Evolutionary conservation across 2,888 invertebrate genomes (phyloP).

Genomic region (Aleiodes testaceus): DNA sequence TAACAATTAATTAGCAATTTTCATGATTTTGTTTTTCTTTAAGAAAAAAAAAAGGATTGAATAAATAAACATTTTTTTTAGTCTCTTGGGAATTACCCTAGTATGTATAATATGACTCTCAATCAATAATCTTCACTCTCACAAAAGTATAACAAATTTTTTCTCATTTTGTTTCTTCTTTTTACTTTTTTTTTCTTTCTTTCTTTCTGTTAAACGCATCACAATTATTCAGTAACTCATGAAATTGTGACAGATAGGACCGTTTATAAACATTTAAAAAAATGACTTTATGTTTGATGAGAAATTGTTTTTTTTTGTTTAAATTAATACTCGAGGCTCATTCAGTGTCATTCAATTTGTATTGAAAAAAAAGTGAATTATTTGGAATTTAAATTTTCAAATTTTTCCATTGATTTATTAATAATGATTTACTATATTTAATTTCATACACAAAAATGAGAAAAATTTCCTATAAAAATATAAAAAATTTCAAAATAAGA

Average conservation of each 20-base stretch:
- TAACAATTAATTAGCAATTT: no score
- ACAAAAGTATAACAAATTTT: constrained; percentile 24
- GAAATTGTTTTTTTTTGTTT: not conserved
- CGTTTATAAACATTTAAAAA: constrained; percentile 26
- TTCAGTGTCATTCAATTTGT: not conserved
- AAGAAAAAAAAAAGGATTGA: no score
- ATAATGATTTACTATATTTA: no score
- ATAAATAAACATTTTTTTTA: not conserved
- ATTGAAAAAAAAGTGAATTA: no score
- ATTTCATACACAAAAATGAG: constrained; percentile 1
- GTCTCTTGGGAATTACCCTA: not conserved
- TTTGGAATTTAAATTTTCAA: not conserved
- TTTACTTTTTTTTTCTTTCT: not conserved
- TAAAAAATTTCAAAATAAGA: not conserved
- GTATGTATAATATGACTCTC: constrained; percentile 30
- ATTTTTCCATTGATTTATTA: constrained; percentile 17
- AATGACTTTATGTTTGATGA: not conserved
- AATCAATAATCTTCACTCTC: constrained; percentile 18
- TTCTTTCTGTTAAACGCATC: not conserved
- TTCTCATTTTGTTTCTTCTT: not conserved
- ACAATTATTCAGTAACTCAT: constrained; percentile 27
- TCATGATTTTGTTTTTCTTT: no score
- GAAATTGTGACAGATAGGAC: constrained; percentile 20
- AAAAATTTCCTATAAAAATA: constrained; percentile 18
- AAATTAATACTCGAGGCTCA: constrained; percentile 10